phyloP scores from a whole-genome alignment of 2,797 vertebrate genomes.

The Mus spretus region DNA sequence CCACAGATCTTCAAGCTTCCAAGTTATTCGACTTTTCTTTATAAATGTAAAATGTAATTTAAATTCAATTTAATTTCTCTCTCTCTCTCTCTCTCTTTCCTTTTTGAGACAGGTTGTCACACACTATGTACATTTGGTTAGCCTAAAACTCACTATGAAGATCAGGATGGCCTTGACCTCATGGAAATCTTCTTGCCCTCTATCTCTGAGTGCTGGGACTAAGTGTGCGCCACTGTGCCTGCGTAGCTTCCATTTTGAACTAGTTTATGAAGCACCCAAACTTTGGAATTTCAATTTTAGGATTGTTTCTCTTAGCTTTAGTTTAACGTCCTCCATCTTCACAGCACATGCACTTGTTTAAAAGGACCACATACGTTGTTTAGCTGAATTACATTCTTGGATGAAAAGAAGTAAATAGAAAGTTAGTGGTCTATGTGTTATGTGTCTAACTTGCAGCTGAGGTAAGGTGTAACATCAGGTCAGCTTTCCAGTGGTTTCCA shows the following conservation, averaged over 20 bases:
- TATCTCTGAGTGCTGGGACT: background rate
- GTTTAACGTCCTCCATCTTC: background rate
- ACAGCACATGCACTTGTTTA: background rate
- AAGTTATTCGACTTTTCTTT: background rate
- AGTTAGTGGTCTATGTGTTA: background rate
- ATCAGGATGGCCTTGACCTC: background rate
- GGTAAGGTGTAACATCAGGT: background rate
- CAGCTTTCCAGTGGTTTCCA: background rate
- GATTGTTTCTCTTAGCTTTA: background rate
- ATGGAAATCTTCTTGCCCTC: background rate
- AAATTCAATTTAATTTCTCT: background rate
- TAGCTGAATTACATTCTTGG: background rate
- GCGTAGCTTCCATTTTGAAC: background rate
- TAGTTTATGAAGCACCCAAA: background rate
- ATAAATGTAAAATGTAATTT: background rate
- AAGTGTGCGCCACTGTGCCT: background rate
- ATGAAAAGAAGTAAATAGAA: background rate
- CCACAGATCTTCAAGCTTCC: background rate
- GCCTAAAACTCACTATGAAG: background rate
- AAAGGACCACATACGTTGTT: background rate
- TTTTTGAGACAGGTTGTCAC: background rate
- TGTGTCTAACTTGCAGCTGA: background rate
- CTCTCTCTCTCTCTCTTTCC: background rate
- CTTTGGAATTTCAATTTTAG: constrained; percentile 14
- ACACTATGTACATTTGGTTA: background rate